Percentiles rank a stretch among this genome's conserved stretches.
Conservation (phyloP, 2,888 invertebrate genomes). For the Nomada hirtipes region DNA sequence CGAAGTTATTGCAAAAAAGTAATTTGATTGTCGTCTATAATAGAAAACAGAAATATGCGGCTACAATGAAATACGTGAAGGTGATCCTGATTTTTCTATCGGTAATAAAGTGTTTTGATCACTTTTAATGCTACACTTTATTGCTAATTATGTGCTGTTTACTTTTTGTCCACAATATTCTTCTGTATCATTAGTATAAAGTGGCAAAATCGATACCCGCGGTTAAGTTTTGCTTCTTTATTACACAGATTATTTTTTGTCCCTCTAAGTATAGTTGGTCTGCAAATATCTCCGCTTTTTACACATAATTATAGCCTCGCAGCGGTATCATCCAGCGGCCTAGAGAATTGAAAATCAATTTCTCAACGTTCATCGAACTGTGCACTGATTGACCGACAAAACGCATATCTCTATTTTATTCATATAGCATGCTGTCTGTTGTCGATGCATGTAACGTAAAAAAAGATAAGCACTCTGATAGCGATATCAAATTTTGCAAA, state of each 20-base stretch:
- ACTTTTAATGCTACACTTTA: no score
- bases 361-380: constrained; percentile 37
- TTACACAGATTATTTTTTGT: constrained; percentile 34
- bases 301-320: constrained; percentile 48
- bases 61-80: no score
- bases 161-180: no score
- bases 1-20: no score
- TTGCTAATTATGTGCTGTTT: no score
- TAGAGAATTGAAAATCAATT: constrained; percentile 56
- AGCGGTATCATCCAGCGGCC: constrained; percentile 16
- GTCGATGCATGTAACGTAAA: not conserved
- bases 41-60: no score
- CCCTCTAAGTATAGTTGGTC: constrained; percentile 47
- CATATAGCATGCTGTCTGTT: not conserved
- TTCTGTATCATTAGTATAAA: no score
- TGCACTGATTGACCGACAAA: constrained; percentile 40
- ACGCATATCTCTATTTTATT: constrained; percentile 41
- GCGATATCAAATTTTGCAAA: not conserved
- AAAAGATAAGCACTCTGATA: not conserved
- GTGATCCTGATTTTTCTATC: no score
- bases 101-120: no score
- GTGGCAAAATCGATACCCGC: constrained; percentile 13
- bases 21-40: no score
- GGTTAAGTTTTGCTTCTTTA: constrained; percentile 20
- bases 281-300: constrained; percentile 48